phyloP scores from a whole-genome alignment of 2,113 vertebrate species.

The Oncorhynchus gorbuscha region DNA sequence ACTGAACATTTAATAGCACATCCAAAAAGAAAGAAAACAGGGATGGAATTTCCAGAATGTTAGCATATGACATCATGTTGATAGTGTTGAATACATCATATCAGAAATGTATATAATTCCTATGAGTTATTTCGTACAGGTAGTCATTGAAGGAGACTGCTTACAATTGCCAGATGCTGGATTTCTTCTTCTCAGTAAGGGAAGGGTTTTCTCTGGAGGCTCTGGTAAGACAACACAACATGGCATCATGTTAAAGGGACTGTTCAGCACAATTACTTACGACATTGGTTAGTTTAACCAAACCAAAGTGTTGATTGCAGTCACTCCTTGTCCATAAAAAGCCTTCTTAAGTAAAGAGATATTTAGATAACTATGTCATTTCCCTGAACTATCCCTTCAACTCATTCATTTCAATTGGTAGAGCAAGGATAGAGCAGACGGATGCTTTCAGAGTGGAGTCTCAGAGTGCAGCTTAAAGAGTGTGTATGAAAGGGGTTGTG shows the following conservation, averaged over 20 bases:
- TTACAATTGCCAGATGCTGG: slow-evolving; percentile 99
- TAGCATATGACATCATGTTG: not conserved
- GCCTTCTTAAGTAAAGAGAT: no score
- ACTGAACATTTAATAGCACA: slow-evolving; percentile 63
- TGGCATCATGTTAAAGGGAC: not conserved
- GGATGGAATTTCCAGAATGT: not conserved
- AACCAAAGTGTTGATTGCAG: no score
- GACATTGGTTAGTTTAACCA: no score
- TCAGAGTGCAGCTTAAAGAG: no score
- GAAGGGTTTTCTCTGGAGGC: slow-evolving; percentile 95
- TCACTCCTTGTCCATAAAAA: no score
- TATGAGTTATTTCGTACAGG: not conserved
- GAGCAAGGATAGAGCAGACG: no score
- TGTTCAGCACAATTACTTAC: not conserved
- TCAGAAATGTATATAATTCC: no score
- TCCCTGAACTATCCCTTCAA: not conserved
- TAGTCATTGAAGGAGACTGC: slow-evolving; percentile 40
- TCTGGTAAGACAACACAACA: slow-evolving; percentile 63
- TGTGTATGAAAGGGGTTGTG: no score
- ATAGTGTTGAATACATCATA: no score
- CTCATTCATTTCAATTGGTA: no score
- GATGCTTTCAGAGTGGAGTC: no score
- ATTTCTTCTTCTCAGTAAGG: slow-evolving; percentile 94
- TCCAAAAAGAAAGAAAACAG: slow-evolving; percentile 40
- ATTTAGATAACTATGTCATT: no score